Base-by-base conservation (phyloP, 2,113 vertebrate genomes). In the Grallaria varia region DNA sequence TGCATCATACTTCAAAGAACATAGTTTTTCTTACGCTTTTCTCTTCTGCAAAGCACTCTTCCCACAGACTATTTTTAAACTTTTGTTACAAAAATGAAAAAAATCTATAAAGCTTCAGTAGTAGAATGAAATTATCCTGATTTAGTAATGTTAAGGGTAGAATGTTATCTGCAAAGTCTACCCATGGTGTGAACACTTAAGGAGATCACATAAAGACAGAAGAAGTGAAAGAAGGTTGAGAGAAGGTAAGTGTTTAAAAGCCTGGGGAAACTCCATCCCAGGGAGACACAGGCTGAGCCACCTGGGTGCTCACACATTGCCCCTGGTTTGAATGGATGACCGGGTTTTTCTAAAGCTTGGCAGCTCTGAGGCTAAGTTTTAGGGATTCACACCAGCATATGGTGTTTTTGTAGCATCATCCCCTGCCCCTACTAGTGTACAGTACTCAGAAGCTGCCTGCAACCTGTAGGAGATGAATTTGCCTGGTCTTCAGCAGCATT, bases 351-450 rank as follows among this genome's bases (percentile, higher is more conserved):
- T 59, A 59, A 64, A 44, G 67, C 24, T 11, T 47, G 20, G 31
- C 42, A 69, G n/a, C 10, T 78, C 37, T 47, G 24, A 14, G 35
- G 44, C 23, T 42, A 50, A 19, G 30, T 73, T 68, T 73, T 0
- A 1, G 49, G 42, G 37, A 52, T 40, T 8, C 37, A 23, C 20
- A 8, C 1, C 1, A 30, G 15, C 5, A 19, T 30, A 23, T 8
- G 11, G 20, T 42, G 13, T 35, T 76, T 60, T 77, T 73, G 30
- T 37, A 37, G 22, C 24, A 47, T 44, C 52, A 37, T 3, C 16
- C 25, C 60, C 35, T 27, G 20, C 19, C 35, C 37, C 35, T 22
- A 35, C 18, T 25, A 47, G 49, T 8, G 25, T 16, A 73, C 12
- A 33, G 37, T 20, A 50, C 10, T 9, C 62, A 42, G 39, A 64